Evolutionary conservation across 2,888 invertebrate genomes (phyloP), one percentile per base, ranked within the genome.

Genomic region (Kryphioiulus occultus): DNA sequence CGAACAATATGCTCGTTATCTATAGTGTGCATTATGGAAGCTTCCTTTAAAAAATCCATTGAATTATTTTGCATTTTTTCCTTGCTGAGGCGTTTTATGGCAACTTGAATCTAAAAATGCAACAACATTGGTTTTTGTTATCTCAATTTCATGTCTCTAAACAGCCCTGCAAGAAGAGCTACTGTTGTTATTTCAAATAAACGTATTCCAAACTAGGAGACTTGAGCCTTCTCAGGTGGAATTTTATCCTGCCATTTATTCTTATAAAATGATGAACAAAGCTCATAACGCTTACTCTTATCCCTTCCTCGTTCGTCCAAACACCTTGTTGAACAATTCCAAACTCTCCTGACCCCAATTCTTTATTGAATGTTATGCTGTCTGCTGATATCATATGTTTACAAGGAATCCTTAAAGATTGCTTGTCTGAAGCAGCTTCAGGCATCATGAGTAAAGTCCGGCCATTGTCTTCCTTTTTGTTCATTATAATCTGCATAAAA

Each of bases 321-420:
- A 98, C 96, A 3, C 98, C 99, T 92, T 98, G 99, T 91, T 98
- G 98, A 0, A 99, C 99, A 19, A 98, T 96, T 5, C 99, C 99
- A 93, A 99, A 99, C 92, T 99, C 99, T 19, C 99, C 99, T 90
- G 96, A 96, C 42, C 99, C 99, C 88, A 99, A 93, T 91, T 98
- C 97, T 92, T 98, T 98, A 92, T 97, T 97, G 85, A 98, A 96
- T 88, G 96, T 95, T 90, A 99, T 97, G 90, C 96, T 95, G 91
- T 98, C 97, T 47, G 96, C 95, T 1, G 96, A 95, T 91, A 97
- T 97, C 89, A 97, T 96, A 92, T 98, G 97, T 92, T 97, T 97
- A 91, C 96, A 96, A 87, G 96, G 95, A 87, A 95, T 95, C 90
- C 42, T 89, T 88, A 22, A 87, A 47, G 32, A 88, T 39, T 90